phyloP scores from a whole-genome alignment of 2,888 invertebrate genomes.

The Laothoe populi region DNA sequence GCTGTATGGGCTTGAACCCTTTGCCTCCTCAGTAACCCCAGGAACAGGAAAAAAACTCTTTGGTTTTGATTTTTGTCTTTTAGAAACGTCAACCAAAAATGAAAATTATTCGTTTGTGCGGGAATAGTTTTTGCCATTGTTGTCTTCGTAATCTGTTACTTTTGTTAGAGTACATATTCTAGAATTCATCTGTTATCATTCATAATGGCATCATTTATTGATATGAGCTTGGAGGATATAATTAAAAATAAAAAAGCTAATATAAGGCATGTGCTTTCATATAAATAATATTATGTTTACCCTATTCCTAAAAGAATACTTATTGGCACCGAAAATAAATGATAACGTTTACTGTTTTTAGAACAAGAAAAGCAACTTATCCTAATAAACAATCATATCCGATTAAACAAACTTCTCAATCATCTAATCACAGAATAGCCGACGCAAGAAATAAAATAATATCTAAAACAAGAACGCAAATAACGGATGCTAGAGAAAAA shows the following conservation, averaged over 20 bases:
- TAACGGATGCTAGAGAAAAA: conserved; percentile 92
- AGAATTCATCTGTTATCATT: too few relatives aligned
- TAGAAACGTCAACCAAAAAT: too few relatives aligned
- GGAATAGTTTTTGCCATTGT: too few relatives aligned
- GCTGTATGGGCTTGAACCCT: too few relatives aligned
- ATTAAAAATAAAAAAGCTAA: conserved; percentile 70
- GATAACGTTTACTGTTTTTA: conserved; percentile 24
- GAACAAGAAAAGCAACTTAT: conserved; percentile 38
- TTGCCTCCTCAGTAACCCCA: too few relatives aligned
- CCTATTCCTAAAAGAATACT: too few relatives aligned
- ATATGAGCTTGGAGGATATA: conserved; percentile 81
- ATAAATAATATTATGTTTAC: too few relatives aligned
- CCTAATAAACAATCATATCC: conserved; percentile 31
- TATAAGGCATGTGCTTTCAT: conserved; percentile 49
- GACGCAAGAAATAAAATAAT: conserved; percentile 93
- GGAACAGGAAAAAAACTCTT: too few relatives aligned
- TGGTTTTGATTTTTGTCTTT: too few relatives aligned
- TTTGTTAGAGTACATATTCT: not conserved
- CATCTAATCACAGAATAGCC: conserved; percentile 50
- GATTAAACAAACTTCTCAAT: conserved; percentile 29
- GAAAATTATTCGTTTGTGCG: too few relatives aligned
- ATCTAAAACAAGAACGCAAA: conserved; percentile 89
- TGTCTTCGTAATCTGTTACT: too few relatives aligned
- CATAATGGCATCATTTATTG: conserved; percentile 65
- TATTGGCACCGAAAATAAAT: too few relatives aligned